phyloP scores from a whole-genome alignment of 2,113 vertebrate genomes.

The Mirza zaza region DNA sequence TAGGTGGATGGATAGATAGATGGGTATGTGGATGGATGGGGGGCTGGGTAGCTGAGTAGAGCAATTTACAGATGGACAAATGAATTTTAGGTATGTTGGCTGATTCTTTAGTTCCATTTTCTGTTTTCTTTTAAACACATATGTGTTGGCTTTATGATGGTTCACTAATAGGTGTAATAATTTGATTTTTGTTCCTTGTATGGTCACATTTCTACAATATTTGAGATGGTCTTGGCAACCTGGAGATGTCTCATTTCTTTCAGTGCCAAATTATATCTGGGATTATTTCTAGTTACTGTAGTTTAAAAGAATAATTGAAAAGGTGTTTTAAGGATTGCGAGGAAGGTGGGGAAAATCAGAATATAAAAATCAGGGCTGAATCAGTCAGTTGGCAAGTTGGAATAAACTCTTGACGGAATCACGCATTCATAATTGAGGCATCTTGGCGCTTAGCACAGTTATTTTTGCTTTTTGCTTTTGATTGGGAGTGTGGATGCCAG shows the following conservation, averaged over 20 bases:
- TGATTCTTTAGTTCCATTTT: neutral
- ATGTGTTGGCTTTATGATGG: neutral
- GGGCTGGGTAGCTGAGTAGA: neutral
- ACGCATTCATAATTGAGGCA: accelerated
- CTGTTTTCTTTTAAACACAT: neutral
- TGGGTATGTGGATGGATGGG: neutral
- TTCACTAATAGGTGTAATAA: neutral
- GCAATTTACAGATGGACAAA: neutral
- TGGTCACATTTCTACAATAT: neutral
- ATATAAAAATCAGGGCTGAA: neutral
- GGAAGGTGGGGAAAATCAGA: neutral
- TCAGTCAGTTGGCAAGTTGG: neutral
- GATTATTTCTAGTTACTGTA: neutral
- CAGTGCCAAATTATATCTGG: neutral
- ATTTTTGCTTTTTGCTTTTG: neutral
- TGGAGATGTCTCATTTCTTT: neutral
- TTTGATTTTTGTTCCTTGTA: neutral
- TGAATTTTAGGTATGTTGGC: neutral
- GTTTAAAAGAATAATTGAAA: neutral
- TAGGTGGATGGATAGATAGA: neutral
- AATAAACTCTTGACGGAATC: neutral
- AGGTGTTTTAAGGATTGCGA: neutral
- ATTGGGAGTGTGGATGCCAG: accelerated
- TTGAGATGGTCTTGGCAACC: neutral
- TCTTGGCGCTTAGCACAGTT: neutral